phyloP scores from a whole-genome alignment of 1,140 invertebrate species.

The Magallana angulata region DNA sequence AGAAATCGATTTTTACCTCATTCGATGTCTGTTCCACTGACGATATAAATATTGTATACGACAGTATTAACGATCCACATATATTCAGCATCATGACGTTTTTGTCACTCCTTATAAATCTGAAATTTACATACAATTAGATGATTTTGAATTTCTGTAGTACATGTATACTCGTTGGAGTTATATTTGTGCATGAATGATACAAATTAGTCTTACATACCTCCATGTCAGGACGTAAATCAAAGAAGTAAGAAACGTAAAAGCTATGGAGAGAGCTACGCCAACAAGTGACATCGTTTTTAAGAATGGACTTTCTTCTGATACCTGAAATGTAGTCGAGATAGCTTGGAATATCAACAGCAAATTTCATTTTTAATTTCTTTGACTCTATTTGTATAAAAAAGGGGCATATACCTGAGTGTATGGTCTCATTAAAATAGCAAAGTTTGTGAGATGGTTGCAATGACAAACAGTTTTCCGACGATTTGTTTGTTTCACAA shows the following conservation, averaged over 20 bases:
- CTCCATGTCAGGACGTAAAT: background rate
- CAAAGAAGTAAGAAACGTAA: background rate
- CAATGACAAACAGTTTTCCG: slow-evolving; percentile 50
- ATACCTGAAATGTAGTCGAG: background rate
- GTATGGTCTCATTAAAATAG: slow-evolving; percentile 63
- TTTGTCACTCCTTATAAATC: too few relatives aligned
- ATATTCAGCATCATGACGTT: too few relatives aligned
- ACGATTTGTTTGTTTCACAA: background rate
- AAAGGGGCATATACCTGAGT: background rate
- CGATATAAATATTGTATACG: too few relatives aligned
- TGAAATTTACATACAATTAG: too few relatives aligned
- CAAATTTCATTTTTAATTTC: background rate
- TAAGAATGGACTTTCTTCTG: background rate
- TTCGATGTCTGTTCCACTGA: too few relatives aligned
- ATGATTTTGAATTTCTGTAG: too few relatives aligned
- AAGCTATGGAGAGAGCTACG: background rate
- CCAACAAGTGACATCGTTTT: background rate
- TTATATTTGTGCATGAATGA: background rate
- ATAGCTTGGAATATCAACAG: background rate
- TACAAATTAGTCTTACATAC: background rate
- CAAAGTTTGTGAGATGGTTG: slow-evolving; percentile 69
- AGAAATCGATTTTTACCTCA: too few relatives aligned
- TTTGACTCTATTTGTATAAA: background rate
- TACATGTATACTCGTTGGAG: background rate
- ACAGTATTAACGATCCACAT: too few relatives aligned